These are phyloP conservation scores for Rotaria magnacalcarata DNA, from an alignment of 2,888 invertebrate genomes.

Conservation along the genomic window DNA sequence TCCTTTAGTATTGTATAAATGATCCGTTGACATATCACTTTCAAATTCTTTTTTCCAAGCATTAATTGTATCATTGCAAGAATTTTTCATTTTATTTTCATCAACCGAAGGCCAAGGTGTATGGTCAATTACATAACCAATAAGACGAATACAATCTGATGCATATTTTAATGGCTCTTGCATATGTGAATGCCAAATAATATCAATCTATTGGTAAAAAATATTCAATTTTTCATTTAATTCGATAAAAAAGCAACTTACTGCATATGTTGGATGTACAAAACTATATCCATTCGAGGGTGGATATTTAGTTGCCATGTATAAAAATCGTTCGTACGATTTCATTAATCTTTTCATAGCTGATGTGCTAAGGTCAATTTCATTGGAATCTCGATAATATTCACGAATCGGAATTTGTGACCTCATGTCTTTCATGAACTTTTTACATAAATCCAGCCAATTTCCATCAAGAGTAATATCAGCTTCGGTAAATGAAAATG, in stretches of 20 bases:
- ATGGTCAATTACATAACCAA: not conserved
- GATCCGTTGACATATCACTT: not conserved
- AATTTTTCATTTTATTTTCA: not conserved
- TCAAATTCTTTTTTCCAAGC: constrained; percentile 23
- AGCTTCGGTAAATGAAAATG: not conserved
- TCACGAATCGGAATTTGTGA: not conserved
- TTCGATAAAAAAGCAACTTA: not conserved
- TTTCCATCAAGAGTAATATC: constrained; percentile 8
- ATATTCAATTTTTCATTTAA: not conserved
- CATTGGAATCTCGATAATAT: not conserved
- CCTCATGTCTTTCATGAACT: not conserved
- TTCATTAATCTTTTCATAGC: not conserved
- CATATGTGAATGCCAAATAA: constrained; percentile 28
- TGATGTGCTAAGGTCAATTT: not conserved
- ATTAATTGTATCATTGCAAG: not conserved
- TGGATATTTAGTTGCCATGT: not conserved
- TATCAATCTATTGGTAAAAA: not conserved
- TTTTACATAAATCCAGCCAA: not conserved
- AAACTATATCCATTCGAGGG: not conserved
- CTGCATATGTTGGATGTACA: not conserved
- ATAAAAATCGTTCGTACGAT: not conserved
- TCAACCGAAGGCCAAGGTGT: not conserved
- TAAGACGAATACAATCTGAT: not conserved
- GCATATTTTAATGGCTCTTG: not conserved
- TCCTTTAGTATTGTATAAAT: not conserved